Percentiles rank a stretch among this genome's conserved stretches.
phyloP scores from a whole-genome alignment of 2,113 vertebrate genomes.

The Eublepharis macularius region DNA sequence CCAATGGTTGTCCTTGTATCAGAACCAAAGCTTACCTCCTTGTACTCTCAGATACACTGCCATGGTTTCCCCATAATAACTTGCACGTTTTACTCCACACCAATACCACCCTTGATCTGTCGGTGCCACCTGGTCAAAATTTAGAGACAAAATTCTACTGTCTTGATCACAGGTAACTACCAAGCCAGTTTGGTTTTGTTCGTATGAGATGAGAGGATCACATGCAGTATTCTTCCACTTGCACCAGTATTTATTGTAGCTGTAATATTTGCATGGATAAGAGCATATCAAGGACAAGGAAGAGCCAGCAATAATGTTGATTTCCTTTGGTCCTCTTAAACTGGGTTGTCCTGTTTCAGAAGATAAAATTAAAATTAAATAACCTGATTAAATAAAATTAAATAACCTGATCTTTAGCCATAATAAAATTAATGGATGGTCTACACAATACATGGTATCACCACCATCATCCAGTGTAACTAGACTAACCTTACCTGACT shows the following conservation, averaged over 20 bases:
- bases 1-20: neutral
- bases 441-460: neutral
- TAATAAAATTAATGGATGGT: neutral
- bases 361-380: neutral
- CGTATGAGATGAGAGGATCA: neutral
- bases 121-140: constrained; percentile 1
- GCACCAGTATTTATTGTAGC: constrained; percentile 78
- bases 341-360: constrained; percentile 51
- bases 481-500: neutral
- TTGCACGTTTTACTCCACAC: constrained; percentile 69
- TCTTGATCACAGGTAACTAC: neutral
- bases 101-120: constrained; percentile 75
- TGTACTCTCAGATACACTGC: constrained; percentile 56
- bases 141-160: constrained; percentile 32
- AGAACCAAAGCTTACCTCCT: neutral
- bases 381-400: too few relatives aligned
- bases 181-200: fast-evolving
- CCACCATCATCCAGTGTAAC: too few relatives aligned
- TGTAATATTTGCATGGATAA: constrained; percentile 65
- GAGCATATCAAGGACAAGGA: constrained; percentile 53
- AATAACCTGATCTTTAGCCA: neutral
- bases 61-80: constrained; percentile 31
- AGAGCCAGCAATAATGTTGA: constrained; percentile 11
- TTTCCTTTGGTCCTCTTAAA: neutral
- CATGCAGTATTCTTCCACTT: constrained; percentile 61